Base-by-base conservation (phyloP, 1,140 invertebrate genomes). In the Panonychus citri region DNA sequence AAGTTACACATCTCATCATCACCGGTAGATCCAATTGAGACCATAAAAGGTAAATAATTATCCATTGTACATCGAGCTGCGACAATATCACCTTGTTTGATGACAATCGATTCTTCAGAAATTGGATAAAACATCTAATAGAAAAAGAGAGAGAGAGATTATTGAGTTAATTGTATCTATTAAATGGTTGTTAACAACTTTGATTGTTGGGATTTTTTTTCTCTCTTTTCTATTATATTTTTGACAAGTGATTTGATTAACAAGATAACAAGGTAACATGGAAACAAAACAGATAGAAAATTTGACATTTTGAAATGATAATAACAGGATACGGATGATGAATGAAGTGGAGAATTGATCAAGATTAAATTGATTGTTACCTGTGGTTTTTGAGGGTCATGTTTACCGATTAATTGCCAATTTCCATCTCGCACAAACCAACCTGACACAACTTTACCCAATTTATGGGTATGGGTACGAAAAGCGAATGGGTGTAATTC, bases 1-100 rank as follows among this genome's bases (percentile, higher is more conserved):
- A 98, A 96, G 71, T 98, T 98, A 73, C 94, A 98, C 94, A 98
- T 98, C 73, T 98, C 94, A 67, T 98, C 88, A 24, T 82, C 76
- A 62, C 85, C 85, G 17, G 90, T 94, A 8, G 79, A 69, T 1
- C 88, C 88, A 65, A 91, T 80, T 63, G 71, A 70, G 5, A 82
- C 89, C 60, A 64, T 66, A 17, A 68, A 75, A 58, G 74, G 70
- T 49, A 77, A 72, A 56, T 70, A 71, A 67, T 80, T 91, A 57
- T 80, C 71, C 85, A 94, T 90, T 3, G 85, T 88, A 69, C 93
- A 97, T 57, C 89, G 71, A 1, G 85, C 85, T 5, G 87, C 86
- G 57, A 96, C 65, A 57, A 73, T 76, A 69, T 96, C 90, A 4
- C 81, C 81, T 54, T 72, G 69, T 21, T 68, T 65, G 8, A 79